A percentile compares a stretch with the other conserved stretches of the same genome.
Conservation (phyloP, 30 jellyfish, hydroid and myxozoan species). For the Morbakka virulenta region DNA sequence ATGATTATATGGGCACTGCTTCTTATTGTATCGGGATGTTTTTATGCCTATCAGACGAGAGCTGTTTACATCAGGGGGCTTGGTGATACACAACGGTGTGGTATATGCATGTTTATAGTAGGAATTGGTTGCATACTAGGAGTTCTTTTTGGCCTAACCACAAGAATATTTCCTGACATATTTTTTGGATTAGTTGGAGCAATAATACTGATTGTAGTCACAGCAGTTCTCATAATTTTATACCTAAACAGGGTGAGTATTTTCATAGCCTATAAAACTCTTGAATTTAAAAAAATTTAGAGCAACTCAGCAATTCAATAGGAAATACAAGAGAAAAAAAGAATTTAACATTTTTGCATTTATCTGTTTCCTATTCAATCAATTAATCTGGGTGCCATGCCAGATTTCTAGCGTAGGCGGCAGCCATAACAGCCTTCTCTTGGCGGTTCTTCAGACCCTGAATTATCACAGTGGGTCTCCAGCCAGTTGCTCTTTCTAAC, state of each 20-base stretch:
- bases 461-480: too few relatives aligned
- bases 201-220: slow-evolving; percentile 49
- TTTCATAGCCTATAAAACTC: too few relatives aligned
- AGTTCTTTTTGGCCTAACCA: slow-evolving; percentile 42
- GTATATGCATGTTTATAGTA: slow-evolving; percentile 46
- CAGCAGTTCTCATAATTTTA: slow-evolving; percentile 64
- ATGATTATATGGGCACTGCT: slow-evolving; percentile 51
- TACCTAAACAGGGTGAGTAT: slow-evolving; percentile 73
- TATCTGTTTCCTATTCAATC: too few relatives aligned
- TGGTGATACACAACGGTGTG: slow-evolving; percentile 78
- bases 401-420: too few relatives aligned
- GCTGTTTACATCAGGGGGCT: slow-evolving; percentile 44
- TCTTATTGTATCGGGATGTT: slow-evolving; percentile 30
- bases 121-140: slow-evolving; percentile 57
- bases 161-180: slow-evolving; percentile 64
- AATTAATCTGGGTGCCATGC: too few relatives aligned
- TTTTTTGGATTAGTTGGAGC: slow-evolving; percentile 72
- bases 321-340: too few relatives aligned
- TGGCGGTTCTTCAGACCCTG: too few relatives aligned
- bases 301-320: too few relatives aligned
- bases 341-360: too few relatives aligned
- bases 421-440: too few relatives aligned
- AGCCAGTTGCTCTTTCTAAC: too few relatives aligned
- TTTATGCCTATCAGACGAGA: slow-evolving; percentile 66
- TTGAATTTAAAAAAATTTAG: too few relatives aligned